phyloP scores from a whole-genome alignment of 2,888 invertebrate genomes.

The Andrena minutula region DNA sequence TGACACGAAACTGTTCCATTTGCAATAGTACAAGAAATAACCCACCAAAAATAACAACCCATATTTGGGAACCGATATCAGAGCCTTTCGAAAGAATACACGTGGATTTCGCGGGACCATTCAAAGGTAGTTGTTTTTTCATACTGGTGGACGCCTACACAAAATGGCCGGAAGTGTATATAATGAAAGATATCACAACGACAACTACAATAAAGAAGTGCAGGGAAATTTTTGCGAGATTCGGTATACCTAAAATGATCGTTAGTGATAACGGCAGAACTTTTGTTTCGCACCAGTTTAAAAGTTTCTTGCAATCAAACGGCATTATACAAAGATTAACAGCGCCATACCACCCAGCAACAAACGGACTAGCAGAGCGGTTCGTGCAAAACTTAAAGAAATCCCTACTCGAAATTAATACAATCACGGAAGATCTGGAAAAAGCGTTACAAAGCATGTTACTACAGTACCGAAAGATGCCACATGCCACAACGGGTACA shows the following conservation, averaged over 20 bases:
- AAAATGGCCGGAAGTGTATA: constrained; percentile 15
- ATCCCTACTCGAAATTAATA: constrained; percentile 1
- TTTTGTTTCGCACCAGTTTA: constrained; percentile 6
- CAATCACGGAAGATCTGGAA: neutral
- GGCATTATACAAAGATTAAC: constrained; percentile 33
- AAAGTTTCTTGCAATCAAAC: constrained; percentile 27
- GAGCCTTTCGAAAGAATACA: constrained; percentile 19
- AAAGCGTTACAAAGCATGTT: constrained; percentile 23
- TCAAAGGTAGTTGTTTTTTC: constrained; percentile 8
- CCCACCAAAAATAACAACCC: constrained; percentile 25
- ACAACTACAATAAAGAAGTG: constrained; percentile 22
- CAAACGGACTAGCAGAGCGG: constrained; percentile 39
- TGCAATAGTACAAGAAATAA: constrained; percentile 22
- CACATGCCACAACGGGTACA: constrained; percentile 10
- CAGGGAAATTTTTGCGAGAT: constrained; percentile 35
- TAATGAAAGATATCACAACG: constrained; percentile 4
- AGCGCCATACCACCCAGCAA: constrained; percentile 47
- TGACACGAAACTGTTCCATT: constrained; percentile 24
- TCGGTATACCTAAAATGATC: constrained; percentile 36
- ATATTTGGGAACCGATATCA: constrained; percentile 22
- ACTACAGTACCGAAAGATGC: constrained; percentile 28
- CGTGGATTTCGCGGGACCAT: constrained; percentile 28
- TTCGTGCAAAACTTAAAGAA: constrained; percentile 45
- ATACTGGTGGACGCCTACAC: constrained; percentile 19
- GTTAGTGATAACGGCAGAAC: constrained; percentile 41